Conservation (phyloP, 2,113 vertebrate species). For the Acrocephalus kingi region DNA sequence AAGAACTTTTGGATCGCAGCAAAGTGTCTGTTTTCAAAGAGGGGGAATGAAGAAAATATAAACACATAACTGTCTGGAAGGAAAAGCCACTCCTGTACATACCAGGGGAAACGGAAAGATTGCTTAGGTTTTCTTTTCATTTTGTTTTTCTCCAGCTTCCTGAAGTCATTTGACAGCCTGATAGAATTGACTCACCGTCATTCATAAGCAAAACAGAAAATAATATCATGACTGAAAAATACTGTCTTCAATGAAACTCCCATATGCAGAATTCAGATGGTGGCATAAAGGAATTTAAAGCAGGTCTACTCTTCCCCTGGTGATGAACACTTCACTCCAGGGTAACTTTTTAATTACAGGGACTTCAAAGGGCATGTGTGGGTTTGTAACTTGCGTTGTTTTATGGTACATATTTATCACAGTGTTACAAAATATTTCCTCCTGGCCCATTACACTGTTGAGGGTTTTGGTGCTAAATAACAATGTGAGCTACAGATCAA, state of each 20-base stretch:
- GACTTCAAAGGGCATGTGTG: neutral
- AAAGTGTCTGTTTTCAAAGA: neutral
- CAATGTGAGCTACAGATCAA: neutral
- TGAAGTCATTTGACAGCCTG: neutral
- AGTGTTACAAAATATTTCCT: neutral
- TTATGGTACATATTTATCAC: neutral
- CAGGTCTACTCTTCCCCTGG: neutral
- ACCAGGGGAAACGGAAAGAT: neutral
- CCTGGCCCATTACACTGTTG: slow-evolving; percentile 28
- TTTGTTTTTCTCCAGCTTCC: neutral
- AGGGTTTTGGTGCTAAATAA: slow-evolving; percentile 11
- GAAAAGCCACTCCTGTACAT: neutral
- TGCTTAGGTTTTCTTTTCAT: neutral
- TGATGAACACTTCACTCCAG: neutral
- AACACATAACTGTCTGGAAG: slow-evolving; percentile 3
- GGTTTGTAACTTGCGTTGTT: slow-evolving; percentile 25
- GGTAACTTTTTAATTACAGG: slow-evolving; percentile 3
- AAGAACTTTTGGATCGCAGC: neutral
- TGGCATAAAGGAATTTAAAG: neutral
- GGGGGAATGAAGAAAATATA: neutral
- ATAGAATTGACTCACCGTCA: neutral
- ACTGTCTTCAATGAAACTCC: neutral
- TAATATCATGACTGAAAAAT: neutral
- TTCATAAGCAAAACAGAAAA: neutral
- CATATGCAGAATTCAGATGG: neutral